Percentiles rank a stretch among this genome's conserved stretches.
Conservation (phyloP, 2,797 vertebrate species). For the Dipus sagitta region DNA sequence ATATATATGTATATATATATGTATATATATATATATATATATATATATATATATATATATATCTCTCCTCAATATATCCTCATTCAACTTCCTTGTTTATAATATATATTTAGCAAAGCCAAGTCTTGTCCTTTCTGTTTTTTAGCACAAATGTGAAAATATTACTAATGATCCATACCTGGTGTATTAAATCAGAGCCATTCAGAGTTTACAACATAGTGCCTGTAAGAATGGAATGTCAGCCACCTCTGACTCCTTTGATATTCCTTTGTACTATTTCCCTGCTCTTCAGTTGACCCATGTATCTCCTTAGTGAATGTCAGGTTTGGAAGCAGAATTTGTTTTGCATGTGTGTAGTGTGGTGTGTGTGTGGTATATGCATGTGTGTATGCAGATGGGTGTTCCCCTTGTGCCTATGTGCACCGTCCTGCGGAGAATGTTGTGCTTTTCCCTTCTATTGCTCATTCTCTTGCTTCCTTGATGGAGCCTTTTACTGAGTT, state of each 20-base stretch:
- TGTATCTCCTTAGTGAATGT: neutral
- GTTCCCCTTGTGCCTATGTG: too few relatives aligned
- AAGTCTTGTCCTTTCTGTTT: neutral
- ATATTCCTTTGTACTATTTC: rapidly evolving
- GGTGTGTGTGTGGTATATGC: too few relatives aligned
- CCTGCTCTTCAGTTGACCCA: neutral
- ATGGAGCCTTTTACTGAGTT: too few relatives aligned
- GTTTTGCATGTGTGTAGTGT: too few relatives aligned
- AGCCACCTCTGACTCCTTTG: neutral
- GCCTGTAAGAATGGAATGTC: too few relatives aligned
- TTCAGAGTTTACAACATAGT: neutral
- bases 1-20: neutral
- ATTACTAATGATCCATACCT: neutral
- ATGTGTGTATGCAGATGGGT: too few relatives aligned
- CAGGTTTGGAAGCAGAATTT: neutral
- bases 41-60: neutral
- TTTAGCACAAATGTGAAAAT: neutral
- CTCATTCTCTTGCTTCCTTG: too few relatives aligned
- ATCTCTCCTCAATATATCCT: neutral
- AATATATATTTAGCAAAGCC: neutral
- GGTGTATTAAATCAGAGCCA: neutral
- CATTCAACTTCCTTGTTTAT: neutral
- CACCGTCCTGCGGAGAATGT: too few relatives aligned
- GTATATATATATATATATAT: neutral
- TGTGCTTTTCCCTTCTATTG: too few relatives aligned